phyloP scores from a whole-genome alignment of 2,888 invertebrate species.

The Dicyrtomina minuta region DNA sequence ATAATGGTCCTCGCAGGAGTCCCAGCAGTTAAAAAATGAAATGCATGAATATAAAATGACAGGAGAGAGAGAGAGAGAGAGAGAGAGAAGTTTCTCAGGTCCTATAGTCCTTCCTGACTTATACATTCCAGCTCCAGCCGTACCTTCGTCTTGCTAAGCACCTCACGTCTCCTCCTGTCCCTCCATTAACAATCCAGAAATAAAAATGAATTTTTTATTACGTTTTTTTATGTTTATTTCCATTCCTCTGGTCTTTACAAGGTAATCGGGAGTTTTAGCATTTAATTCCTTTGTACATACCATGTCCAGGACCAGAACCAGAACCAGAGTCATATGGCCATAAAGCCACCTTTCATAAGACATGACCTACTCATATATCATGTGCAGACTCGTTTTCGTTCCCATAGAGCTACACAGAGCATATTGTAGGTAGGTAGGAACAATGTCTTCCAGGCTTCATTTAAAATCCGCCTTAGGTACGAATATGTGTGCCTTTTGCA shows the following conservation, averaged over 20 bases:
- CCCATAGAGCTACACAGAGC: no score
- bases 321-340: no score
- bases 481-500: no score
- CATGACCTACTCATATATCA: no score
- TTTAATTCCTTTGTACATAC: background rate
- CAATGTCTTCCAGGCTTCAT: no score
- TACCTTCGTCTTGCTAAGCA: background rate
- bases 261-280: background rate
- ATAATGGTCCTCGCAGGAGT: no score
- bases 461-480: no score
- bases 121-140: background rate
- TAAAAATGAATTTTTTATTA: constrained; percentile 12
- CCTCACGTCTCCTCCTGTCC: background rate
- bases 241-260: background rate
- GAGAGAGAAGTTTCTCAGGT: background rate
- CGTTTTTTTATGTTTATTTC: background rate
- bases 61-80: background rate
- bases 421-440: no score
- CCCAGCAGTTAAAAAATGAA: no score
- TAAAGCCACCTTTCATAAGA: no score
- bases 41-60: constrained; percentile 5
- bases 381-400: no score
- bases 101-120: background rate
- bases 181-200: background rate
- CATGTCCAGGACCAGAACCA: no score